Percentiles rank a stretch among this genome's conserved stretches.
Conservation (phyloP, 2,888 invertebrate genomes). For the Ennomos fuscantarius region DNA sequence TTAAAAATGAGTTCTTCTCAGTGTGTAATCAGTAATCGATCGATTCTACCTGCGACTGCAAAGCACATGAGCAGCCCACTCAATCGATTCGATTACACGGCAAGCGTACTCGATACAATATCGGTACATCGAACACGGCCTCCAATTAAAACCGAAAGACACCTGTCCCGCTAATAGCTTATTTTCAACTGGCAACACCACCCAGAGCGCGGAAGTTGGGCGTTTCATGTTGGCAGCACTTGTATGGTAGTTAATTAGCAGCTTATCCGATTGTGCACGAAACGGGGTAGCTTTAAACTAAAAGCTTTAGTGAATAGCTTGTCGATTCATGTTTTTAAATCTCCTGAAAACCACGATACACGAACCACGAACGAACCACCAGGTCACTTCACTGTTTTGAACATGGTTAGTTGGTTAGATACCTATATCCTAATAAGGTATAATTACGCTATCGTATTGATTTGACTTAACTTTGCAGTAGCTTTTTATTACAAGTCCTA, state of each 20-base stretch:
- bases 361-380: too few species aligned
- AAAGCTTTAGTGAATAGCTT: background rate
- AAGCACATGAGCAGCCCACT: background rate
- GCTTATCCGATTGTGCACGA: slow-evolving; percentile 39
- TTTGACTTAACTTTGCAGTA: too few species aligned
- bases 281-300: slow-evolving; percentile 5
- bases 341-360: background rate
- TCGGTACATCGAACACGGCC: slow-evolving; percentile 37
- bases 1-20: background rate
- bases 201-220: slow-evolving; percentile 41
- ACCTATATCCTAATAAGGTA: too few species aligned
- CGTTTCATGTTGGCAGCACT: slow-evolving; percentile 39
- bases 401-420: too few species aligned
- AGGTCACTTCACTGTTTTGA: too few species aligned
- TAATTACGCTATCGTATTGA: too few species aligned
- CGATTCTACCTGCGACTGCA: background rate
- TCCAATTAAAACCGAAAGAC: slow-evolving; percentile 47
- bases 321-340: slow-evolving; percentile 3
- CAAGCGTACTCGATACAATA: slow-evolving; percentile 30
- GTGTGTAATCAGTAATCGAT: background rate
- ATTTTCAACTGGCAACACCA: slow-evolving; percentile 40
- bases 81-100: slow-evolving; percentile 9
- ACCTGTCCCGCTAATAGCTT: slow-evolving; percentile 44
- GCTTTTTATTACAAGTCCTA: background rate
- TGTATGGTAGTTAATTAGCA: slow-evolving; percentile 37